Evolutionary conservation across 1,140 invertebrate genomes (phyloP).

Genomic region (Cryptotermes secundus): DNA sequence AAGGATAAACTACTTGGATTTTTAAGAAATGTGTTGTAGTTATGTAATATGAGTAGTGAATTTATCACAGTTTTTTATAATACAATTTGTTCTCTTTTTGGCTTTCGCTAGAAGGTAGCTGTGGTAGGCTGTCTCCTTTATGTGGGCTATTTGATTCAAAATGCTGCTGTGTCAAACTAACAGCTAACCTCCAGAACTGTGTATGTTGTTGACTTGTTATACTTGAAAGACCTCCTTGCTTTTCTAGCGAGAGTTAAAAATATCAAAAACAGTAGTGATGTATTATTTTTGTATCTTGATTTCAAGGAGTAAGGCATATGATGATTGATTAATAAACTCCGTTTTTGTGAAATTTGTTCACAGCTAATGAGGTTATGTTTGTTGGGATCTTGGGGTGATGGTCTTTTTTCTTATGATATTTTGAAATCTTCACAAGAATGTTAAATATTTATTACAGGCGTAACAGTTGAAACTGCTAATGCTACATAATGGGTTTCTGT

Average conservation of each 20-base stretch:
- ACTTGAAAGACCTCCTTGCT: conserved; percentile 8
- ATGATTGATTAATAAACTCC: conserved; percentile 20
- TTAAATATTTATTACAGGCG: background rate
- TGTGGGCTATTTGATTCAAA: background rate
- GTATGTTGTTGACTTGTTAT: conserved; percentile 1
- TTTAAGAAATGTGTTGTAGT: background rate
- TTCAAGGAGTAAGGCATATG: conserved; percentile 10
- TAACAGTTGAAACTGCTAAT: too few species aligned
- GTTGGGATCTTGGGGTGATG: conserved; percentile 10
- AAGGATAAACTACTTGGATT: background rate
- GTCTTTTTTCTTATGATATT: conserved; percentile 17
- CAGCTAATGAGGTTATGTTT: conserved; percentile 23
- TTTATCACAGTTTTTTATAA: background rate
- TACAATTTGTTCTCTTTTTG: conserved; percentile 14
- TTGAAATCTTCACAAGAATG: background rate
- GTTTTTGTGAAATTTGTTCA: conserved; percentile 28
- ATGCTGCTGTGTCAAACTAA: background rate
- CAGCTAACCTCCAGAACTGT: background rate
- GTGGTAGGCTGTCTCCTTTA: background rate
- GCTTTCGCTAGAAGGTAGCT: conserved; percentile 17
- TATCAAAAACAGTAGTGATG: conserved; percentile 3
- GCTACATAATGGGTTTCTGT: too few species aligned
- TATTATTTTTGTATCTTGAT: conserved; percentile 12
- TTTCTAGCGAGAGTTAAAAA: conserved; percentile 19
- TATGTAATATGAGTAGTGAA: background rate